These are phyloP conservation scores for Dicycla oo DNA, from an alignment of 2,888 invertebrate species.

Conservation along the genomic window DNA sequence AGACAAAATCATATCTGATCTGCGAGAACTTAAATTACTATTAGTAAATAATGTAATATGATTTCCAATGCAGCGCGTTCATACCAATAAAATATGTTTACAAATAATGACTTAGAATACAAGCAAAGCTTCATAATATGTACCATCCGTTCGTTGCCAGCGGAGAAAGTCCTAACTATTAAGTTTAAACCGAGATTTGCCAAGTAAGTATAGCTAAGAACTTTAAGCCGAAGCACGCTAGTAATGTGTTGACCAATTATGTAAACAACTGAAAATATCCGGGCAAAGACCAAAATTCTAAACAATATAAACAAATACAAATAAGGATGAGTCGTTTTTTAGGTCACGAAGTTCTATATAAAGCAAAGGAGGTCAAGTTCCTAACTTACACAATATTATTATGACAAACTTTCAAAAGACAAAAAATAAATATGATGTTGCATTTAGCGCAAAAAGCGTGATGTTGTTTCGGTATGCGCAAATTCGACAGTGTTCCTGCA, in stretches of 20 bases:
- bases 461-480: constrained; percentile 46
- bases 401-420: constrained; percentile 1
- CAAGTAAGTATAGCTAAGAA: constrained; percentile 11
- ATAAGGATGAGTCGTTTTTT: constrained; percentile 39
- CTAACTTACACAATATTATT: constrained; percentile 9
- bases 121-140: not conserved
- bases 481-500: constrained; percentile 68
- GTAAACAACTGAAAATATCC: constrained; percentile 24
- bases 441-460: constrained; percentile 22
- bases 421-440: constrained; percentile 12
- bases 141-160: constrained; percentile 1
- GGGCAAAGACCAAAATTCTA: constrained; percentile 24
- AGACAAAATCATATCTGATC: not conserved
- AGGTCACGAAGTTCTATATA: constrained; percentile 38
- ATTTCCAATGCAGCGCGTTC: not conserved
- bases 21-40: not conserved
- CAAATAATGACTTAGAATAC: not conserved
- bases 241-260: constrained; percentile 7
- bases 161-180: not conserved
- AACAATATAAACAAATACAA: constrained; percentile 47
- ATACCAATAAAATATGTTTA: not conserved
- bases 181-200: constrained; percentile 15
- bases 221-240: constrained; percentile 8
- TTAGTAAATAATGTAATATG: not conserved
- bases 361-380: constrained; percentile 47